These are phyloP conservation scores for Oeneis ivallda DNA, from an alignment of 2,888 invertebrate species.

Conservation along the genomic window DNA sequence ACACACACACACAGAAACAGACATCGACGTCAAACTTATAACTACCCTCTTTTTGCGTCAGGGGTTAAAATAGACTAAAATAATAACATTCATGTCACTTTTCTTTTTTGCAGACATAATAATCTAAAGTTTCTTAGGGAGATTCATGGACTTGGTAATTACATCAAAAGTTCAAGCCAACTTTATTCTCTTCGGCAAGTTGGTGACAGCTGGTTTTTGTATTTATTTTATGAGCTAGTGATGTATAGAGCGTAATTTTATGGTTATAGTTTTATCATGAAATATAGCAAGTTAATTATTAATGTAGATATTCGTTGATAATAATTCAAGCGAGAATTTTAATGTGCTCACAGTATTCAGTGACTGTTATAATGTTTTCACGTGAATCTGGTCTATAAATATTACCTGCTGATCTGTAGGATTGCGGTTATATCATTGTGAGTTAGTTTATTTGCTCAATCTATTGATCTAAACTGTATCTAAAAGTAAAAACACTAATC, in stretches of 20 bases:
- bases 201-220: slow-evolving; percentile 6
- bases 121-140: slow-evolving; percentile 12
- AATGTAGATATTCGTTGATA: neutral
- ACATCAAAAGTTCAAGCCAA: slow-evolving; percentile 15
- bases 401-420: neutral
- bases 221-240: neutral
- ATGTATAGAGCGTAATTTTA: neutral
- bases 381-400: neutral
- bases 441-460: too few relatives aligned
- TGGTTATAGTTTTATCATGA: neutral
- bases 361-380: neutral
- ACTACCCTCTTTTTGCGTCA: too few relatives aligned
- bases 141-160: slow-evolving; percentile 28
- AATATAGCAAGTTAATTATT: neutral
- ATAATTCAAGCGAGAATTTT: neutral
- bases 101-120: slow-evolving; percentile 11
- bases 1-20: too few relatives aligned
- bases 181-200: slow-evolving; percentile 8
- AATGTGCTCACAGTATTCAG: neutral
- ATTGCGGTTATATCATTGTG: neutral
- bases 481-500: too few relatives aligned
- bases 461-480: too few relatives aligned
- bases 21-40: too few relatives aligned
- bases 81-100: neutral
- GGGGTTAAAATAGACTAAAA: neutral